phyloP scores from a whole-genome alignment of 2,888 invertebrate species.

The Trypoxylon attenuatum region DNA sequence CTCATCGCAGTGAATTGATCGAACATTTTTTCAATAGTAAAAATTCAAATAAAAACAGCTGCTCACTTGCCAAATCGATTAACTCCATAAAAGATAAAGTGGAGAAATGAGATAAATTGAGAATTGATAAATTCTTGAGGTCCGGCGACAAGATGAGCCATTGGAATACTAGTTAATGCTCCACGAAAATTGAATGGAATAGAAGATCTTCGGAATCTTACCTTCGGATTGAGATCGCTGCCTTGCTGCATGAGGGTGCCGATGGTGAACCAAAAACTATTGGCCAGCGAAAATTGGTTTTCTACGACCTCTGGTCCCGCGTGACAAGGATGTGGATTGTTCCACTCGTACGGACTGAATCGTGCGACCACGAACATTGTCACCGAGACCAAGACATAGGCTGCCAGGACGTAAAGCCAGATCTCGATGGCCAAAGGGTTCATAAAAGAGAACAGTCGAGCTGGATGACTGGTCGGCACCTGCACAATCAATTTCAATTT shows the following conservation, averaged over 20 bases:
- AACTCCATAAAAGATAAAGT: no score
- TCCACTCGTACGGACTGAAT: constrained; percentile 89
- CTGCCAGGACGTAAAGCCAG: constrained; percentile 88
- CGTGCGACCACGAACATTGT: constrained; percentile 88
- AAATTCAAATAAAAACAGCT: no score
- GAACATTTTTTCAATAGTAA: no score
- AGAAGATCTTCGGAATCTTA: constrained; percentile 51
- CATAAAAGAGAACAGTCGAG: constrained; percentile 89
- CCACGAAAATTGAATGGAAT: no score
- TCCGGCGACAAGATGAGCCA: no score
- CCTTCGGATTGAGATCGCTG: constrained; percentile 86
- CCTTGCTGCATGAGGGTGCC: constrained; percentile 94
- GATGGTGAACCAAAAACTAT: constrained; percentile 92
- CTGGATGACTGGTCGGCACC: constrained; percentile 84
- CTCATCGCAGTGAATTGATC: no score
- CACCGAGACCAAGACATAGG: constrained; percentile 86
- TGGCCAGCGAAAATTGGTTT: constrained; percentile 88
- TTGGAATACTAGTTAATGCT: no score
- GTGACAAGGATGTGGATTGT: constrained; percentile 83
- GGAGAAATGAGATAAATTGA: no score
- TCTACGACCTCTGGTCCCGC: constrained; percentile 78
- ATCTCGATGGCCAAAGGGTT: constrained; percentile 90
- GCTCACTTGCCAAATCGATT: no score
- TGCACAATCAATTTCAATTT: constrained; percentile 57
- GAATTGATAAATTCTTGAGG: no score